Percentiles rank a stretch among this genome's conserved stretches.
Evolutionary conservation across 2,888 invertebrate species (phyloP).

Genomic region (Rhagonycha fulva): DNA sequence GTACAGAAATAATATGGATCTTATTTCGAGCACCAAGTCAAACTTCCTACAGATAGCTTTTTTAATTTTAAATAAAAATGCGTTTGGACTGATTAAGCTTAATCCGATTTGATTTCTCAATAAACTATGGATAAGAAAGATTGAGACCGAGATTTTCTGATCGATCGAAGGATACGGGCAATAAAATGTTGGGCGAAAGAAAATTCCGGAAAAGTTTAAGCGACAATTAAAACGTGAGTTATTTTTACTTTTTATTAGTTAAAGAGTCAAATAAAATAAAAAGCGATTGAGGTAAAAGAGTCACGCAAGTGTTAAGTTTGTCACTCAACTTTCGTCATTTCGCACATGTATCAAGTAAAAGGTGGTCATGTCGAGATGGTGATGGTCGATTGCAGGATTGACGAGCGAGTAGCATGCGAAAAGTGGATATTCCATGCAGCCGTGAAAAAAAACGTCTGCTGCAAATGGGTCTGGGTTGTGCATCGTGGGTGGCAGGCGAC

Average conservation of each 20-base stretch:
- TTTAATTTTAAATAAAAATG: too few relatives aligned
- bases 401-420: slow-evolving; percentile 50
- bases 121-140: background rate
- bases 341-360: slow-evolving; percentile 48
- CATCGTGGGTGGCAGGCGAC: slow-evolving; percentile 49
- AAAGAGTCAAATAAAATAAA: background rate
- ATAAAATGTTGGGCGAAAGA: background rate
- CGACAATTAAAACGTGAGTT: background rate
- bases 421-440: slow-evolving; percentile 39
- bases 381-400: slow-evolving; percentile 52
- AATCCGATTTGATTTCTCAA: too few relatives aligned
- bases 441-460: slow-evolving; percentile 34
- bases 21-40: background rate
- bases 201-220: background rate
- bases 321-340: slow-evolving; percentile 44
- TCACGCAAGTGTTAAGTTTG: slow-evolving; percentile 28
- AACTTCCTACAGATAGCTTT: too few relatives aligned
- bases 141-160: background rate
- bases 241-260: background rate
- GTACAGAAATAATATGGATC: background rate
- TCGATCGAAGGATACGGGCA: background rate
- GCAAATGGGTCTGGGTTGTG: slow-evolving; percentile 39
- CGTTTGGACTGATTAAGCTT: too few relatives aligned
- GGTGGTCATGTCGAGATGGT: slow-evolving; percentile 53
- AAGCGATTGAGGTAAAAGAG: slow-evolving; percentile 1